phyloP scores from a whole-genome alignment of 2,888 invertebrate genomes.

The Xestobium rufovillosum region DNA sequence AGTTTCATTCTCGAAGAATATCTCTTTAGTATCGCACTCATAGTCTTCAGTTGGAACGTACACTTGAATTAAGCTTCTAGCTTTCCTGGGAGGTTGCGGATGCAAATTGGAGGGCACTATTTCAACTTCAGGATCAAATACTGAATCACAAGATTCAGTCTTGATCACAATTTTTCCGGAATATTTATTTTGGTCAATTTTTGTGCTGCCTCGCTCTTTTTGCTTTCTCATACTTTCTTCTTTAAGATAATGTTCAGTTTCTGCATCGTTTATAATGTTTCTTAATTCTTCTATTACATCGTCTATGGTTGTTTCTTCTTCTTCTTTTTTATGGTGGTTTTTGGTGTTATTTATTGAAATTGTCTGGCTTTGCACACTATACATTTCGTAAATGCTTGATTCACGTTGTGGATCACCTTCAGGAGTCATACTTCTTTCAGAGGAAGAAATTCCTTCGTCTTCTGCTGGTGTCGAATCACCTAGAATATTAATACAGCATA shows the following conservation, averaged over 20 bases:
- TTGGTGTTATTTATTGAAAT: conserved; percentile 41
- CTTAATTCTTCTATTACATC: conserved; percentile 80
- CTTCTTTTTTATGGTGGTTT: conserved; percentile 46
- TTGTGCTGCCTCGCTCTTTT: conserved; percentile 29
- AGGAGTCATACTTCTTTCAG: conserved; percentile 70
- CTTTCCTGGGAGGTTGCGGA: conserved; percentile 73
- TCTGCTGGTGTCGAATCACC: conserved; percentile 70
- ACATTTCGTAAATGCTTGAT: conserved; percentile 55
- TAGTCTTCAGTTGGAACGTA: conserved; percentile 56
- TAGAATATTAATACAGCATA: conserved; percentile 34
- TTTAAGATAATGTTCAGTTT: conserved; percentile 57
- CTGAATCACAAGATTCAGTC: conserved; percentile 28
- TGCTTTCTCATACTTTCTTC: conserved; percentile 35
- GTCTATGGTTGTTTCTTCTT: conserved; percentile 76
- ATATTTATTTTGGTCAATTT: conserved; percentile 34
- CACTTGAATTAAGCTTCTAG: conserved; percentile 63
- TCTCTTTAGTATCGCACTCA: conserved; percentile 46
- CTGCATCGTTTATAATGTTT: conserved; percentile 79
- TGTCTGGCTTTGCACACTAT: conserved; percentile 44
- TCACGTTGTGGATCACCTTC: conserved; percentile 57
- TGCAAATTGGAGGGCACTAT: conserved; percentile 71
- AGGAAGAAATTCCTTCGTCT: conserved; percentile 83
- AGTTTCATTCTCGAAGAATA: conserved; percentile 51
- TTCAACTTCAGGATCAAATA: conserved; percentile 56
- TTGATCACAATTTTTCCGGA: conserved; percentile 34